A percentile compares a stretch with the other conserved stretches of the same genome.
These are phyloP conservation scores for Danio kyathit DNA, from an alignment of 2,797 vertebrate genomes.

Conservation along the genomic window DNA sequence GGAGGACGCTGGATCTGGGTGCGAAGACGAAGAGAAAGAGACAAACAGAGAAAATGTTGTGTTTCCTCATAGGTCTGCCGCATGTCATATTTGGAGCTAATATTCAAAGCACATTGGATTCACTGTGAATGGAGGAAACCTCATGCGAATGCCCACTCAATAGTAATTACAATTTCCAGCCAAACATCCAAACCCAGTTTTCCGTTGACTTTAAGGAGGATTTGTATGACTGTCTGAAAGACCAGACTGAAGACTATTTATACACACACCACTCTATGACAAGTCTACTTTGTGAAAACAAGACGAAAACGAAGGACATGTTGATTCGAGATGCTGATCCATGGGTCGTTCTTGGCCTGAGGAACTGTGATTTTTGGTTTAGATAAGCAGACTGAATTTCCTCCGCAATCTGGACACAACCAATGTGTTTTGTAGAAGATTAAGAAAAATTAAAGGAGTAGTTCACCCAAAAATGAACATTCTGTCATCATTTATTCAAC, in stretches of 20 bases:
- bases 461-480: too few relatives aligned
- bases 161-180: conserved; percentile 39
- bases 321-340: background rate
- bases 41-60: conserved; percentile 10
- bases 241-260: conserved; percentile 2
- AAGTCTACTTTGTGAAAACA: background rate
- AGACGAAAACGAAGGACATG: background rate
- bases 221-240: conserved; percentile 1
- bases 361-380: conserved; percentile 25
- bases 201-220: conserved; percentile 10
- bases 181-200: conserved; percentile 39
- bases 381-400: conserved; percentile 48
- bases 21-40: conserved; percentile 17
- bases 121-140: conserved; percentile 15
- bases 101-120: background rate
- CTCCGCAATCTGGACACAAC: conserved; percentile 25
- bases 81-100: conserved; percentile 8
- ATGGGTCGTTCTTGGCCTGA: background rate
- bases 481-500: too few relatives aligned
- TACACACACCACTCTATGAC: background rate
- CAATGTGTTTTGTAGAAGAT: background rate
- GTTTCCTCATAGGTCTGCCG: background rate
- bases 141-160: conserved; percentile 31
- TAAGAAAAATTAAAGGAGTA: background rate
- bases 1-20: conserved; percentile 15